Base-by-base conservation (phyloP, 2,113 vertebrate genomes). In the Dromaius novaehollandiae region DNA sequence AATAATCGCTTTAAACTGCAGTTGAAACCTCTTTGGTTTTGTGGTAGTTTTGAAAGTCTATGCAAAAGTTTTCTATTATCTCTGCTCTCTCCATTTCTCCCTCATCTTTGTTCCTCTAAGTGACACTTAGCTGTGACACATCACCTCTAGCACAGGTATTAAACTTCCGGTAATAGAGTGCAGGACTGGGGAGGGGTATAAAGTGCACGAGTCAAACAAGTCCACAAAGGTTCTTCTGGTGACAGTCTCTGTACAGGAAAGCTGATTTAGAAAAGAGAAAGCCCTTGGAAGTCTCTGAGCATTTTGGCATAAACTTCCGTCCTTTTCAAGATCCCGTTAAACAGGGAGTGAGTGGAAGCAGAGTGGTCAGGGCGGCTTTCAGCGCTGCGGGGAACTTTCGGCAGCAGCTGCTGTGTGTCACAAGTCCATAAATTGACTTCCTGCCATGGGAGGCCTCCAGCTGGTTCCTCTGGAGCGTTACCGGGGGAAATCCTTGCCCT, bases 371-470 rank as follows among this genome's bases (percentile, higher is more conserved):
- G 32, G 87, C 1, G 15, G 82, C 93, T 88, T 69, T 0, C 0
- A 70, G 76, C 91, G 64, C 89, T 0, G 0, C 65, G 38, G 76
- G 82, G 75, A 93, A 89, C 71, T 93, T 88, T 94, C 0, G 0
- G 18, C 93, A 95, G 89, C 91, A 97, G 95, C 91, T 95, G 93
- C 91, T 86, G 61, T 51, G 30, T 96, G 95, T 96, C 89, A 93
- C 32, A 80, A 82, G 60, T 80, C 87, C 70, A 60, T 92, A 89
- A 91, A 95, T 73, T 93, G 89, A 91, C 87, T 96, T 95, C 42
- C 71, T 95, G 94, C 76, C 73, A 75, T 0, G 18, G 85, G 82
- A 83, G 64, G 82, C 71, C 82, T 96, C 51, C 64, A 82, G 71
- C 89, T 74, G 76, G 36, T 70, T 95, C 78, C 73, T 70, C 53